Base-by-base conservation (phyloP, 2,797 vertebrate species). In the Chiroxiphia lanceolata region DNA sequence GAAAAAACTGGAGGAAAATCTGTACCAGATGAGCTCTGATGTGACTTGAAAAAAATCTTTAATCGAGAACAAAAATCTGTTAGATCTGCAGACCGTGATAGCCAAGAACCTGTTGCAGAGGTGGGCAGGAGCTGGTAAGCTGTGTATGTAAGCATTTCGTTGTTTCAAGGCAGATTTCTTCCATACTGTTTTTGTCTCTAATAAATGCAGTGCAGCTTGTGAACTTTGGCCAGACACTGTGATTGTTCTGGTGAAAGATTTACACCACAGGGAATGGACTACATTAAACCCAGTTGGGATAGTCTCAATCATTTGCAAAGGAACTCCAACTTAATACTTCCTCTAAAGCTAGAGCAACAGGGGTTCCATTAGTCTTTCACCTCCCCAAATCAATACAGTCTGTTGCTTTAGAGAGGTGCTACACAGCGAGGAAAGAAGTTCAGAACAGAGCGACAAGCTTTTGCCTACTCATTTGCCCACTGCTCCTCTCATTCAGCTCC, bases 1-100 rank as follows among this genome's bases (percentile, higher is more conserved):
- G 51, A 85, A 93, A 89, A 89, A 51, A 31, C 79, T 74, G 56
- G 38, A 93, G 59, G 68, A 87, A 93, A 83, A 85, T 14, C 27
- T 70, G 42, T 78, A 33, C 31, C 44, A 71, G 60, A 42, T 47
- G 54, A 86, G 26, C 21, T 75, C 25, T 90, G 69, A 68, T 4
- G 4, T 26, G 29, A 81, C 25, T 23, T 71, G 33, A 36, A 50
- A 93, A 93, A 88, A 83, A 42, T 53, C 33, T 67, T 75, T 20
- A 16, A 25, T 77, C 27, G 68, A 25, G 42, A 90, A 3, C 64
- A 83, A 91, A 67, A 48, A 15, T 70, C 48, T 11, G 6, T 69
- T 48, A 64, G 48, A 56, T 85, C 38, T 76, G 33, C 60, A 70
- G 77, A 60, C 53, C 56, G 23, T 18, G 33, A 33, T 15, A 82